These are phyloP conservation scores for Serinus canaria DNA, from an alignment of 2,113 vertebrate species.

Conservation along the genomic window DNA sequence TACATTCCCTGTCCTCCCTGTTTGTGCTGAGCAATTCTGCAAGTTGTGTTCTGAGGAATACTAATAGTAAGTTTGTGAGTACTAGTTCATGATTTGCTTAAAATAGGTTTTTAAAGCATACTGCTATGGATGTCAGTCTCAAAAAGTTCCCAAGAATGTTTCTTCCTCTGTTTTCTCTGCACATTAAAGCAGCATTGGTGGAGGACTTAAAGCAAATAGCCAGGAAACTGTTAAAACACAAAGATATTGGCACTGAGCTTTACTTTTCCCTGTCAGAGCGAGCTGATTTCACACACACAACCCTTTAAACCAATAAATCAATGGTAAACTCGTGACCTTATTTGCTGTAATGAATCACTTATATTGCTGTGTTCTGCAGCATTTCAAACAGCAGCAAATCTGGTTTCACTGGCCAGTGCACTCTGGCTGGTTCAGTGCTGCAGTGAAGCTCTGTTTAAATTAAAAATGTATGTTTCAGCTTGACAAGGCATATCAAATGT, in stretches of 20 bases:
- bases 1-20: not conserved
- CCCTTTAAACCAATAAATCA: slow-evolving; percentile 40
- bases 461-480: not conserved
- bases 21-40: not conserved
- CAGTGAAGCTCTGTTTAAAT: not conserved
- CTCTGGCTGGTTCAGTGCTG: not conserved
- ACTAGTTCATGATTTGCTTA: not conserved
- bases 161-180: not conserved
- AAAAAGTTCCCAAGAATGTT: not conserved
- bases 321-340: not conserved
- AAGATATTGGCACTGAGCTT: not conserved
- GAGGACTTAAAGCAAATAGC: not conserved
- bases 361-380: not conserved
- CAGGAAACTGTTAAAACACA: not conserved
- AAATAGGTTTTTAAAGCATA: not conserved
- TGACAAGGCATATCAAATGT: not conserved
- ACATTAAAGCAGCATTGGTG: not conserved
- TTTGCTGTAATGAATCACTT: slow-evolving; percentile 20
- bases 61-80: not conserved
- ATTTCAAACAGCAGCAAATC: not conserved
- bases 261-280: not conserved
- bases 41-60: not conserved
- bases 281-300: not conserved
- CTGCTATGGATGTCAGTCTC: not conserved
- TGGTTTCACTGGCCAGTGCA: not conserved